These are phyloP conservation scores for Andrena fulva DNA, from an alignment of 2,888 invertebrate genomes.

Conservation along the genomic window DNA sequence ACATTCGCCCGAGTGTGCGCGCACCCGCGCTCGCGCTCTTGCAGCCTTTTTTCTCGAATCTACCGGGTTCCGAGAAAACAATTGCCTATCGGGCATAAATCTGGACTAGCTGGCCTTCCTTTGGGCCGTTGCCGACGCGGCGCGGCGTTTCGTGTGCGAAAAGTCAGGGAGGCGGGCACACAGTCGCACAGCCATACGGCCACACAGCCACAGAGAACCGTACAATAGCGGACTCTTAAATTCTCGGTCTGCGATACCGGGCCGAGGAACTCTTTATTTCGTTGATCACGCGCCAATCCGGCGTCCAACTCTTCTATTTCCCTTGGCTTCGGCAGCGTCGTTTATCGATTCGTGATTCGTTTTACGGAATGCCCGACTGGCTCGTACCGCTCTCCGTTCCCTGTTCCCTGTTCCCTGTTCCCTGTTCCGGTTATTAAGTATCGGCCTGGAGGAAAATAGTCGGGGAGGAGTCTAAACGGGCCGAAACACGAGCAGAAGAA, in stretches of 20 bases:
- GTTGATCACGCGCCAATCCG: slow-evolving; percentile 50
- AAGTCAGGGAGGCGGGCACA: neutral
- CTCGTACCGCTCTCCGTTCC: slow-evolving; percentile 11
- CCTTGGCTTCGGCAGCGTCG: slow-evolving; percentile 27
- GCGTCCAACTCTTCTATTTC: slow-evolving; percentile 39
- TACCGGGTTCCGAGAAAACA: slow-evolving; percentile 76
- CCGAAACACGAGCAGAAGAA: neutral
- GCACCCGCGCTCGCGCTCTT: neutral
- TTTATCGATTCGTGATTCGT: slow-evolving; percentile 61
- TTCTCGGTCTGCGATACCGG: slow-evolving; percentile 39
- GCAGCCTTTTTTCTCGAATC: slow-evolving; percentile 58
- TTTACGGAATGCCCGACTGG: slow-evolving; percentile 23
- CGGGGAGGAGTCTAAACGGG: slow-evolving; percentile 8
- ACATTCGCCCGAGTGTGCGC: neutral
- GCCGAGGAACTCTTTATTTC: slow-evolving; percentile 57
- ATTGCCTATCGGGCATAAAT: slow-evolving; percentile 78
- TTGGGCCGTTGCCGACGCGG: neutral
- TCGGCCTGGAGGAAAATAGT: slow-evolving; percentile 1
- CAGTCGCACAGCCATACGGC: neutral
- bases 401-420: neutral
- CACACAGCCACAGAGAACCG: neutral
- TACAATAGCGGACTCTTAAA: slow-evolving; percentile 50
- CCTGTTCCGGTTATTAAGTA: slow-evolving; percentile 38
- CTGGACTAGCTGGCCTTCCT: slow-evolving; percentile 40
- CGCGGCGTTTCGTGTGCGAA: neutral